Percentiles rank a stretch among this genome's conserved stretches.
phyloP scores from a whole-genome alignment of 2,888 invertebrate species.

The Petrolisthes manimaculis region DNA sequence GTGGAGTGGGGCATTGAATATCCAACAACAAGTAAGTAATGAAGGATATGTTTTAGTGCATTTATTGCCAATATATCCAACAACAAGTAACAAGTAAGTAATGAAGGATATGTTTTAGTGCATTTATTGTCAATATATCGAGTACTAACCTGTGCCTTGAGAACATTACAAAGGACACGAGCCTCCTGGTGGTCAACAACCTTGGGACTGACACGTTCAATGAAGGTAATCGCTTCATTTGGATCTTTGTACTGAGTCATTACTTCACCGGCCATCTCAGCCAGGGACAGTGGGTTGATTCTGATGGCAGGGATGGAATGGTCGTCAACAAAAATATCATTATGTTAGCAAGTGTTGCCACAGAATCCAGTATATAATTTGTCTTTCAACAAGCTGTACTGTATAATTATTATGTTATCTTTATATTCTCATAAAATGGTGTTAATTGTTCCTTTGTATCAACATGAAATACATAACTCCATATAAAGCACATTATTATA shows the following conservation, averaged over 20 bases:
- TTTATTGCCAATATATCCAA: no score
- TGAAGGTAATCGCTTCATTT: conserved; percentile 86
- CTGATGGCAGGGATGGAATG: background rate
- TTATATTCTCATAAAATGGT: no score
- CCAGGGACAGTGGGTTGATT: conserved; percentile 86
- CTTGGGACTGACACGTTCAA: conserved; percentile 89
- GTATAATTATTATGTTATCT: no score
- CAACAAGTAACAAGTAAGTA: no score
- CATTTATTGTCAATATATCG: no score
- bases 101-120: no score
- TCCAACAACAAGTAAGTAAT: no score
- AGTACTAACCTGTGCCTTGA: conserved; percentile 73
- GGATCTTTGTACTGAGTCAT: conserved; percentile 84
- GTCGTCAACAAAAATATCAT: background rate
- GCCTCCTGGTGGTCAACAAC: conserved; percentile 90
- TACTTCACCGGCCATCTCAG: conserved; percentile 80
- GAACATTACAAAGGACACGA: conserved; percentile 86
- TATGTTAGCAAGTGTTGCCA: background rate
- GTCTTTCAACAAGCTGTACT: background rate
- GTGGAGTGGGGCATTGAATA: no score
- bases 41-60: no score
- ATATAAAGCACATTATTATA: no score
- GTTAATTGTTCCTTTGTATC: no score
- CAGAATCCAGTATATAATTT: background rate
- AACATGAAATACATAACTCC: no score